Evolutionary conservation across 2,113 vertebrate species (phyloP), one percentile per base, ranked within the genome.

Genomic region (Pitta sordida): DNA sequence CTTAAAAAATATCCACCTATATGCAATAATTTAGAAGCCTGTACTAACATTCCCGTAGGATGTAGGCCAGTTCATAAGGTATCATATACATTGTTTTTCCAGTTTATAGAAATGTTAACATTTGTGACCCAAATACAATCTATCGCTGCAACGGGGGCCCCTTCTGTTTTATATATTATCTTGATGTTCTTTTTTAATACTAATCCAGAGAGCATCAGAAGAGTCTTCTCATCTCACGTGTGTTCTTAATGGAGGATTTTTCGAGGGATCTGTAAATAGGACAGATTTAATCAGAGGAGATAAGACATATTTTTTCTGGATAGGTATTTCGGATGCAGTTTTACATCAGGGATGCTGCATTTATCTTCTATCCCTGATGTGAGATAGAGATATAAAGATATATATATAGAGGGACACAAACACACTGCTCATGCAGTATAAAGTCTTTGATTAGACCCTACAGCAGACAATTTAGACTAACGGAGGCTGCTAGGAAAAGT

Each of bases 201-300:
- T n/a, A 87, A 78, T 69, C 69, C 87, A 79, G 77, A 58, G 34
- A 68, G 22, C 64, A 55, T 41, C 53, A 53, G 58, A 13, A 7
- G 95, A 86, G 39, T 44, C 71, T 77, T 94, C 94, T 96, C 94
- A 98, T 98, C 98, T 96, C 86, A 98, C 97, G 5, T 96, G 96
- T 95, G 98, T 98, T 97, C 98, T 98, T 91, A 98, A 93, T 76
- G 96, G 97, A 91, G 98, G 93, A 46, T 98, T 98, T 97, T 98
- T 97, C 83, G 98, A 86, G 69, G 96, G 96, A 95, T 94, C 99
- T 99, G 98, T 48, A 92, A 95, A 88, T n/a, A 96, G 53, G 58
- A 75, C 30, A 75, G 20, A 36, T 59, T 71, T 70, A 84, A 70
- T 63, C 34, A 86, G 36, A 90, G 19, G 24, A 49, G 34, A 78